These are phyloP conservation scores for Echinops telfairi DNA, from an alignment of 2,113 vertebrate genomes.

Conservation along the genomic window DNA sequence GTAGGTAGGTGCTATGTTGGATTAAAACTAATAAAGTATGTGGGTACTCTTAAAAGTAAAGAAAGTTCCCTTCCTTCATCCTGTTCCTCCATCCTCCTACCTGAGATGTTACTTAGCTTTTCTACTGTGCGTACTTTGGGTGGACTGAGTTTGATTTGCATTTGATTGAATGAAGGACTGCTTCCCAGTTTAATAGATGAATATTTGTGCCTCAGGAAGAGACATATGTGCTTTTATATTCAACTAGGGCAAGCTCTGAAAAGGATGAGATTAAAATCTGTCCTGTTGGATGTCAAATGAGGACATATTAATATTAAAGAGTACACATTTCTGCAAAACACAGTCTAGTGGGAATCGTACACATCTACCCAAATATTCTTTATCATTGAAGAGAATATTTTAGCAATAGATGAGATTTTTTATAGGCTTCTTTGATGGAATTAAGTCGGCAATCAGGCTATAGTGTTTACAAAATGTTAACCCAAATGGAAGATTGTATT, in stretches of 20 bases:
- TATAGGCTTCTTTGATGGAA: conserved; percentile 32
- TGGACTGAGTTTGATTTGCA: conserved; percentile 35
- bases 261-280: conserved; percentile 43
- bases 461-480: conserved; percentile 63
- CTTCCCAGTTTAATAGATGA: conserved; percentile 57
- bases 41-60: conserved; percentile 3
- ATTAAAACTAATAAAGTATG: conserved; percentile 40
- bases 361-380: conserved; percentile 61
- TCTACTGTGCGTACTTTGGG: not conserved
- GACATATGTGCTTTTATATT: conserved; percentile 62
- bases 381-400: conserved; percentile 62
- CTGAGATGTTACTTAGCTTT: conserved; percentile 42
- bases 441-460: conserved; percentile 50
- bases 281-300: conserved; percentile 54
- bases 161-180: conserved; percentile 51
- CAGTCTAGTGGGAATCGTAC: conserved; percentile 55
- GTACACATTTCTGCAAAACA: conserved; percentile 55
- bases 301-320: conserved; percentile 54
- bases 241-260: conserved; percentile 55
- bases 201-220: conserved; percentile 42
- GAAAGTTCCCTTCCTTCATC: conserved; percentile 42
- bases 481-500: conserved; percentile 46
- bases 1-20: not conserved
- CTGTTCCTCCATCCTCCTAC: conserved; percentile 10
- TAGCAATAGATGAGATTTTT: conserved; percentile 58